These are phyloP conservation scores for Drosophila subpulchrella DNA, from an alignment of 1,140 invertebrate species.

Conservation along the genomic window DNA sequence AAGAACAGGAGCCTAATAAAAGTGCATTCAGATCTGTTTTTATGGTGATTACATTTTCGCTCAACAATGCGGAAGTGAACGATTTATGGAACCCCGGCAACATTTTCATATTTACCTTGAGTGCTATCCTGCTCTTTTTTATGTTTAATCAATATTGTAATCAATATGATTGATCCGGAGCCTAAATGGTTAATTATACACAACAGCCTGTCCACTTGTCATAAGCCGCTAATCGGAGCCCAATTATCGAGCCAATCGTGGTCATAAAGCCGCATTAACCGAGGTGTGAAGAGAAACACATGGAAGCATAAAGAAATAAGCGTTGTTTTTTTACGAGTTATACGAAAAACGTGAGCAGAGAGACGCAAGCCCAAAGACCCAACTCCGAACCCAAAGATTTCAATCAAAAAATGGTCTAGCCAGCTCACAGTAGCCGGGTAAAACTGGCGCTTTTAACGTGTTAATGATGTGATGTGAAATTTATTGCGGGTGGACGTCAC, in stretches of 20 bases:
- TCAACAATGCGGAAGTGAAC: slow-evolving; percentile 14
- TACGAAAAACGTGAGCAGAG: slow-evolving; percentile 59
- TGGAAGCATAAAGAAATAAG: slow-evolving; percentile 66
- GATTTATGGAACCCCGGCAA: slow-evolving; percentile 9
- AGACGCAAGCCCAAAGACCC: slow-evolving; percentile 13
- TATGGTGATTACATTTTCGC: slow-evolving; percentile 36
- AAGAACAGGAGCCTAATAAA: slow-evolving; percentile 24
- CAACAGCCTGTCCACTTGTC: not conserved
- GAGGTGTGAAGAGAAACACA: slow-evolving; percentile 69
- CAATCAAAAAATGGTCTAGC: slow-evolving; percentile 75
- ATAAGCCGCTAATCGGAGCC: slow-evolving; percentile 52
- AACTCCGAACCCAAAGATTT: slow-evolving; percentile 56
- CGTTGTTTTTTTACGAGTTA: slow-evolving; percentile 61
- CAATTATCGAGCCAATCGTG: slow-evolving; percentile 51
- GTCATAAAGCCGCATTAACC: slow-evolving; percentile 55
- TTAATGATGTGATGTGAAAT: slow-evolving; percentile 78
- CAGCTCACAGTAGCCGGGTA: slow-evolving; percentile 10
- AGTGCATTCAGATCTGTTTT: slow-evolving; percentile 32
- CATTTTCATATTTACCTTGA: slow-evolving; percentile 3
- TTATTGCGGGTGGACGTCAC: slow-evolving; percentile 78
- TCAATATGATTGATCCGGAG: slow-evolving; percentile 4
- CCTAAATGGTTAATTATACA: slow-evolving; percentile 18
- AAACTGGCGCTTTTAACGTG: slow-evolving; percentile 69
- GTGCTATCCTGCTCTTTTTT: not conserved
- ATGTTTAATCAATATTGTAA: not conserved